Conservation (phyloP, 2,888 invertebrate species). For the Sialis lutaria region DNA sequence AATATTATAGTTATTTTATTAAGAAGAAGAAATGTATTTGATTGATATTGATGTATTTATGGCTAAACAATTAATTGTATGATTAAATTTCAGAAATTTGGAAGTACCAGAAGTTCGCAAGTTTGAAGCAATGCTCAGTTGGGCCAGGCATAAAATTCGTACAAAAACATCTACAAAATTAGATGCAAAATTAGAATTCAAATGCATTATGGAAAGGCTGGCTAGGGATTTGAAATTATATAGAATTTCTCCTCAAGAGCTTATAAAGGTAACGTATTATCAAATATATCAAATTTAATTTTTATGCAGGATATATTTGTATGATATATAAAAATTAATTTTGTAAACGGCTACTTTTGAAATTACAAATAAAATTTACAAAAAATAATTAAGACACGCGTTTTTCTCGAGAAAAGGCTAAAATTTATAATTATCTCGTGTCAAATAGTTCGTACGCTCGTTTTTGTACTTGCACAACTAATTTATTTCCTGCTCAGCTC, state of each 20-base stretch:
- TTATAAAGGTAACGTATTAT: constrained; percentile 50
- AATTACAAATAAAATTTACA: too few relatives aligned
- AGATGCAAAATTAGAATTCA: constrained; percentile 77
- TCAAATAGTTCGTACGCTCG: too few relatives aligned
- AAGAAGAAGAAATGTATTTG: too few relatives aligned
- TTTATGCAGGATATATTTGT: too few relatives aligned
- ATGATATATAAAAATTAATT: too few relatives aligned
- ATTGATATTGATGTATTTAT: too few relatives aligned
- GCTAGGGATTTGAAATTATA: constrained; percentile 77
- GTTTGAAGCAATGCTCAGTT: constrained; percentile 83
- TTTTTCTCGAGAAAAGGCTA: too few relatives aligned
- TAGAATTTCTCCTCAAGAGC: constrained; percentile 80
- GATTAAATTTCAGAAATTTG: constrained; percentile 46
- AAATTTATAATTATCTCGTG: too few relatives aligned
- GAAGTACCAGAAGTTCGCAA: constrained; percentile 79
- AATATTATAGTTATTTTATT: too few relatives aligned
- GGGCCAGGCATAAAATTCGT: constrained; percentile 75
- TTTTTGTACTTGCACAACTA: background rate
- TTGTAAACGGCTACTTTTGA: too few relatives aligned
- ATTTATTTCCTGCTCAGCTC: background rate
- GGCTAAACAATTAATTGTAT: constrained; percentile 11
- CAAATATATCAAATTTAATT: background rate
- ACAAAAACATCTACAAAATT: constrained; percentile 61
- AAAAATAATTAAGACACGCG: too few relatives aligned
- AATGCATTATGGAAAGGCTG: constrained; percentile 82